Base-by-base conservation (phyloP, 2,888 invertebrate genomes). In the Chrysodeixis includens region DNA sequence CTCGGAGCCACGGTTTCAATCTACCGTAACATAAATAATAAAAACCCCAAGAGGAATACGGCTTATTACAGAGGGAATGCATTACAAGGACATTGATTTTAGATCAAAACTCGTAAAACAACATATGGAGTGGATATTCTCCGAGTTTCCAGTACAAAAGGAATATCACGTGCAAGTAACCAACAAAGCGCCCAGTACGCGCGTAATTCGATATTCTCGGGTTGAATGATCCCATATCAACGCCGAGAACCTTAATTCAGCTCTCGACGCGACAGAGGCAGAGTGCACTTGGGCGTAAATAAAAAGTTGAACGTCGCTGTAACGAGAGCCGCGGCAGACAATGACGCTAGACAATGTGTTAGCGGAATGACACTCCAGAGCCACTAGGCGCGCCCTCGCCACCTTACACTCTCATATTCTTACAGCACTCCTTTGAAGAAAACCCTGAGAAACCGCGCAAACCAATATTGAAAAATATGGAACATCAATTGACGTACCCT, bases 141-240 rank as follows among this genome's bases (percentile, higher is more conserved):
- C 58, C 40, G 54, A 70, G 40, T 64, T 60, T 64, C 9, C 32
- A 46, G 55, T 66, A 92, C 89, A 91, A 93, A 92, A 90, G 88
- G 86, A 91, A 83, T 88, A 93, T 92, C 93, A 93, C 93, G 93
- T 93, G 93, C 93, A 92, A 92, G 90, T 90, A 88, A 84, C 88
- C 88, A 88, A 94, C 93, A 94, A 94, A 91, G 94, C 91, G 90
- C 91, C 90, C 92, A 92, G 89, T 87, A 88, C 90, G 86, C 92
- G 90, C 88, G 94, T 93, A 94, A 95, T 93, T 90, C 90, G 92
- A 95, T 94, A 93, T 92, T 88, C 90, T 87, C 86, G 89, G 90
- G 94, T 93, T 95, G 94, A 95, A 95, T 95, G 93, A 92, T 93
- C 94, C 94, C 94, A 94, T 94, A 94, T 94, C 93, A 92, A 89